Evolutionary conservation across 2,113 vertebrate species (phyloP).

Genomic region (Eudyptes chrysolophus): DNA sequence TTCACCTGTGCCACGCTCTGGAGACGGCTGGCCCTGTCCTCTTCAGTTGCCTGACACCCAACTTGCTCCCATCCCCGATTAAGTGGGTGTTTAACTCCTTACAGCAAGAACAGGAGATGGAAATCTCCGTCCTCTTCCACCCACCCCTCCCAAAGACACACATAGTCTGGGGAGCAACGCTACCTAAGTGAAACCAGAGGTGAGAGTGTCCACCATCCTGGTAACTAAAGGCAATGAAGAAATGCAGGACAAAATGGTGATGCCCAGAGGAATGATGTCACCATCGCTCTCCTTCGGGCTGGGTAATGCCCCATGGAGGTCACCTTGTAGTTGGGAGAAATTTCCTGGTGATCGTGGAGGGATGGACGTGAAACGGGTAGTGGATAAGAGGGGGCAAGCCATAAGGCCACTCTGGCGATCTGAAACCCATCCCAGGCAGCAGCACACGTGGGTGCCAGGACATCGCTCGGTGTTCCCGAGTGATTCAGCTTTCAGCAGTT

Average conservation of each 20-base stretch:
- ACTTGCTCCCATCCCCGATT: neutral
- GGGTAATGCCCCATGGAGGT: rapidly evolving
- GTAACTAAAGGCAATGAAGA: neutral
- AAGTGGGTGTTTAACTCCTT: neutral
- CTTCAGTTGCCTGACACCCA: rapidly evolving
- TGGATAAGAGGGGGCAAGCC: neutral
- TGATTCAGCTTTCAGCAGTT: rapidly evolving
- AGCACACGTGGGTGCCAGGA: rapidly evolving
- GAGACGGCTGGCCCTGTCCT: neutral
- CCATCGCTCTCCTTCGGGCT: neutral
- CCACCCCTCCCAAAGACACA: neutral
- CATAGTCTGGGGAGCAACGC: rapidly evolving
- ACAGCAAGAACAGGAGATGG: neutral
- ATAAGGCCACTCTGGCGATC: rapidly evolving
- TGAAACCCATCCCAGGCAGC: neutral
- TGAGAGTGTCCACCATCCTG: neutral
- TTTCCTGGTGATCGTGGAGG: neutral
- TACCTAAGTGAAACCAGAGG: neutral
- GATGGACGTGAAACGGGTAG: rapidly evolving
- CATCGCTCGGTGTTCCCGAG: rapidly evolving
- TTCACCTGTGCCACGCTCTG: neutral
- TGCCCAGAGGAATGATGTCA: neutral
- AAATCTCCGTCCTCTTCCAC: neutral
- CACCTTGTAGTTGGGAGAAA: neutral
- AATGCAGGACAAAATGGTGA: neutral